Evolutionary conservation across 2,888 invertebrate genomes (phyloP), one percentile per base, ranked within the genome.

Genomic region (Diaphora mendica): DNA sequence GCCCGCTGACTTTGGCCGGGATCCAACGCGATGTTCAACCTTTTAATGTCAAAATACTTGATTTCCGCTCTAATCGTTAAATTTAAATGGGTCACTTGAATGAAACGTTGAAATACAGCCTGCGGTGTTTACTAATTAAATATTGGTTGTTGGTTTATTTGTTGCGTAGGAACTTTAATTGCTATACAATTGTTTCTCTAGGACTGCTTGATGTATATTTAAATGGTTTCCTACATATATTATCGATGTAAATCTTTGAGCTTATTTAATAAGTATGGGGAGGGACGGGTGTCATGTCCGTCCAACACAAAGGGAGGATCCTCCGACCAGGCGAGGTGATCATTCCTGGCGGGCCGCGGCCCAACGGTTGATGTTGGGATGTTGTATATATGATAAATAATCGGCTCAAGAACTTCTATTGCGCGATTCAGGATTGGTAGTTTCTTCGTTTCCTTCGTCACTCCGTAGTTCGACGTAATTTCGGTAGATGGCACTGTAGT

Each of bases 31-130:
- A 73, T 78, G 78, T 72, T 79, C 77, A 76, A 78, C 76, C 79
- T 79, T 82, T 84, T 81, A 81, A 82, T 82, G 79, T 80, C 78
- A 77, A 73, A 77, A 78, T 77, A 76, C 75, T 76, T 79, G 80
- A 82, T 77, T 79, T 74, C 64, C 67, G 72, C 68, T 82, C 73
- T 80, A 82, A 82, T 76, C 78, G 82, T 75, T 78, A 75, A 65
- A 74, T 75, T 55, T 65, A 83, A 82, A 74, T 77, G 70, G 77
- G 74, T 77, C 82, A 74, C 72, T 71, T 44, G 77, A 79, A 71
- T 71, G 72, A 75, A 75, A 75, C 77, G 73, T 81, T 66, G 66
- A 70, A 66, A 44, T 39, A 77, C 67, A 71, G 75, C 75, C 69
- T 83, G 73, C 73, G 72, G 76, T 74, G 59, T 62, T 70, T 74